Evolutionary conservation across 2,888 invertebrate genomes (phyloP).

Genomic region (Dryobotodes eremita): DNA sequence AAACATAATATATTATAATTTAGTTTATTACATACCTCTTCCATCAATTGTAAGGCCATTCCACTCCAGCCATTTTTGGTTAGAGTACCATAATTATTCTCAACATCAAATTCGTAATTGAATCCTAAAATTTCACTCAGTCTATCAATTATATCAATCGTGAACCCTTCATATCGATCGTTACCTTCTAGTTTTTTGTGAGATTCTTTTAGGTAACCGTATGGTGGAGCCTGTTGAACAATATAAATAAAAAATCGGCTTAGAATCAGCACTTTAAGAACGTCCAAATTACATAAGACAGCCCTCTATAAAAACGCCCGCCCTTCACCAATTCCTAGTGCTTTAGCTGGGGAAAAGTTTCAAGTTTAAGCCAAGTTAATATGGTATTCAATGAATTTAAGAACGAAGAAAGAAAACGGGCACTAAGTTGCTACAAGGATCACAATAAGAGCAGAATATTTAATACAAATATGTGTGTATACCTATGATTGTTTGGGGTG

Average conservation of each 20-base stretch:
- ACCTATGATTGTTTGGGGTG: background rate
- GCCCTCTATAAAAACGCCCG: background rate
- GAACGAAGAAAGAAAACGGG: background rate
- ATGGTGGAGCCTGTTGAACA: constrained; percentile 94
- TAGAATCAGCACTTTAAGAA: background rate
- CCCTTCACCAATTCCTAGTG: too few relatives aligned
- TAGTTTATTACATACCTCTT: constrained; percentile 88
- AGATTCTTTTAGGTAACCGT: constrained; percentile 94
- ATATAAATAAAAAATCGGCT: background rate
- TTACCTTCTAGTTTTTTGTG: constrained; percentile 92
- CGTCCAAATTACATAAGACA: background rate
- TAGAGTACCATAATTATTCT: constrained; percentile 92
- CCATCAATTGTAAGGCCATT: constrained; percentile 93
- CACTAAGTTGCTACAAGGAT: background rate
- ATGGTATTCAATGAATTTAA: background rate
- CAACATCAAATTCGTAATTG: constrained; percentile 94
- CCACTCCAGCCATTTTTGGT: constrained; percentile 91
- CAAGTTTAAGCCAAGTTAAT: background rate
- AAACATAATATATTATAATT: background rate
- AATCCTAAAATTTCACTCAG: constrained; percentile 94
- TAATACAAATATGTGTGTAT: background rate
- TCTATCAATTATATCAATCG: constrained; percentile 95
- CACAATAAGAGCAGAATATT: background rate
- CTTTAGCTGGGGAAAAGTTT: background rate
- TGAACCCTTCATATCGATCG: constrained; percentile 96